Evolutionary conservation across 64 coral and sea anemone species (phyloP), one percentile per base, ranked within the genome.

Genomic region (Dendrophyllia cribrosa): DNA sequence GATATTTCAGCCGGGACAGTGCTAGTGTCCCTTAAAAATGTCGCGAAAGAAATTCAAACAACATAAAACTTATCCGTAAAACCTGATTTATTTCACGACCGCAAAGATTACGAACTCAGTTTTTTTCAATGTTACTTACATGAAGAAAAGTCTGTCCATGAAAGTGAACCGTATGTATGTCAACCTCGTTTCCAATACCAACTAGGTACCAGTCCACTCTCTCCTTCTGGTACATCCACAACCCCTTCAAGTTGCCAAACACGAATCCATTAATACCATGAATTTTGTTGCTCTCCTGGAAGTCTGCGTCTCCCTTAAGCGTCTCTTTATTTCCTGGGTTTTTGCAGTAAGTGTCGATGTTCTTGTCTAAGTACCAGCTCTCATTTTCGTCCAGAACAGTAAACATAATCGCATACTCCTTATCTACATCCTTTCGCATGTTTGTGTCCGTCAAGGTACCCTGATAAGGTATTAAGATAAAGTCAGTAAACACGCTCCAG

Each of bases 281-380:
- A 92, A 98, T 98, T 56, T 94, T 98, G 89, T 98, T 98, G 49
- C 96, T 94, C 44, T 98, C 96, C 60, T 84, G 72, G 45, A 98
- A 98, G 68, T 86, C 92, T 47, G 66, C 96, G 46, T 98, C 78
- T 71, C 70, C 96, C 61, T 92, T 94, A 4, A 87, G 23, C 10
- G 22, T 10, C n/a, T 74, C 69, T 74, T 59, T 72, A 47, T 88
- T 87, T 44, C 89, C 77, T 24, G 89, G 49, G 48, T 73, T 84
- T 52, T 17, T 66, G 51, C 86, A 89, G 64, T 96, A 96, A 17
- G 26, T 79, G 5, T 80, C 66, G 72, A 96, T 96, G 79, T 96
- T 96, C 8, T 93, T 73, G 63, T 96, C 74, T 20, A 94, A 73
- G 65, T 94, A 95, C 88, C 88, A 98, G 63, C 92, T 98, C 64